Evolutionary conservation across 2,888 invertebrate species (phyloP), one percentile per base, ranked within the genome.

Genomic region (Tinea trinotella): DNA sequence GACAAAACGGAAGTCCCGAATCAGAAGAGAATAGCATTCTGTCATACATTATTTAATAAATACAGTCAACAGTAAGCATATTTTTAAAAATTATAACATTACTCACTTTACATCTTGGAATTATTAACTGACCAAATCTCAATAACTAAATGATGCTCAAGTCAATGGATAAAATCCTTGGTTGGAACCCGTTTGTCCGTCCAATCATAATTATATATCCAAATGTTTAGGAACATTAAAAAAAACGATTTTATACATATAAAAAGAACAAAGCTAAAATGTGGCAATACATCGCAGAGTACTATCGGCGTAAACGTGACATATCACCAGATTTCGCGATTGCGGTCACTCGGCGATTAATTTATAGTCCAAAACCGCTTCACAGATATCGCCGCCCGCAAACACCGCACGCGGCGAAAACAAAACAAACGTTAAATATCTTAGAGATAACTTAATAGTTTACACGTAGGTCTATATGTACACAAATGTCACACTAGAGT

Each of bases 51-150:
- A n/a, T n/a, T 83, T 80, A 84, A 84, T 84, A 84, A 84, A 84
- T 84, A 84, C 83, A 80, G 82, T 84, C 83, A 83, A 83, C 83
- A 82, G 76, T 84, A 84, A 84, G 84, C 84, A 84, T 83, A 83
- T 76, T 15, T 18, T 50, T 71, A 77, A 77, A 78, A 80, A 81
- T 74, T 79, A 80, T 81, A 81, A 75, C 30, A 17, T 74, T 76
- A 80, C 77, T 80, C 79, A 79, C 76, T 76, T 76, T 75, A 77
- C 74, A 76, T 71, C 68, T 74, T 66, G 70, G 73, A 71, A 69
- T n/a, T 71, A 69, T 70, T 68, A 73, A 74, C 71, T 67, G 75
- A 71, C 72, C 69, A 70, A 72, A 72, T 73, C 67, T 67, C 61
- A 62, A 71, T n/a, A 74, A 75, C 66, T 70, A 73, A 71, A 75